phyloP scores from a whole-genome alignment of 2,888 invertebrate species.

The Oscheius onirici region DNA sequence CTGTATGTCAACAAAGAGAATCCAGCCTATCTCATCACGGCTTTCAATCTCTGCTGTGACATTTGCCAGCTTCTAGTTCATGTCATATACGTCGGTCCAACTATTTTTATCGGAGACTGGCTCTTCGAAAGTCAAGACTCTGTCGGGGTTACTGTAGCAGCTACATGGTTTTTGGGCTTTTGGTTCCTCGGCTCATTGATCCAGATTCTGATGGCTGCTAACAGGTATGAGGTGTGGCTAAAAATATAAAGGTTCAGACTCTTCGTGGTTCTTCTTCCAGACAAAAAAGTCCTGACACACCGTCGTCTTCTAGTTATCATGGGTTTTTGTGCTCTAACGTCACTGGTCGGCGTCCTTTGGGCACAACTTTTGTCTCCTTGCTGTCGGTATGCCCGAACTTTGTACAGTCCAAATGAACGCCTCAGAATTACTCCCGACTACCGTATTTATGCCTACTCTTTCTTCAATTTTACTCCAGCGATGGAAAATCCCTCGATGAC shows the following conservation, averaged over 20 bases:
- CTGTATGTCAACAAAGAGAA: slow-evolving; percentile 14
- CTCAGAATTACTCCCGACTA: slow-evolving; percentile 1
- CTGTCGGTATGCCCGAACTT: slow-evolving; percentile 6
- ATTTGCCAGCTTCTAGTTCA: slow-evolving; percentile 16
- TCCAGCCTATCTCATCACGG: slow-evolving; percentile 25
- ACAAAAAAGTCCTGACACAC: slow-evolving; percentile 1
- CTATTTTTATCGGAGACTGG: slow-evolving; percentile 27
- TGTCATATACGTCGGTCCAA: slow-evolving; percentile 26
- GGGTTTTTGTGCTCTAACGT: background rate
- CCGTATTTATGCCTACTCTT: slow-evolving; percentile 15
- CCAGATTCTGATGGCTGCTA: slow-evolving; percentile 31
- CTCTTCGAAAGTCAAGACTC: slow-evolving; percentile 25
- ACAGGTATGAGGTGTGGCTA: slow-evolving; percentile 1
- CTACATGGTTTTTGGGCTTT: slow-evolving; percentile 4
- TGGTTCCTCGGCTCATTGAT: slow-evolving; percentile 22
- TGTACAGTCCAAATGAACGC: background rate
- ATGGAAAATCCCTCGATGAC: slow-evolving; percentile 18
- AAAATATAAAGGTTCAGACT: background rate
- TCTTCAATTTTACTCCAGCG: background rate
- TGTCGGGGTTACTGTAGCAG: background rate
- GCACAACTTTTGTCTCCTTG: slow-evolving; percentile 25
- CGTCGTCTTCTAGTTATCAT: background rate
- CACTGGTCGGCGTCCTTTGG: slow-evolving; percentile 1
- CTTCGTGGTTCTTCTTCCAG: slow-evolving; percentile 24
- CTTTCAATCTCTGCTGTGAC: slow-evolving; percentile 23